A percentile compares a stretch with the other conserved stretches of the same genome.
Evolutionary conservation across 2,113 vertebrate genomes (phyloP).

Genomic region (Tragulus kanchil): DNA sequence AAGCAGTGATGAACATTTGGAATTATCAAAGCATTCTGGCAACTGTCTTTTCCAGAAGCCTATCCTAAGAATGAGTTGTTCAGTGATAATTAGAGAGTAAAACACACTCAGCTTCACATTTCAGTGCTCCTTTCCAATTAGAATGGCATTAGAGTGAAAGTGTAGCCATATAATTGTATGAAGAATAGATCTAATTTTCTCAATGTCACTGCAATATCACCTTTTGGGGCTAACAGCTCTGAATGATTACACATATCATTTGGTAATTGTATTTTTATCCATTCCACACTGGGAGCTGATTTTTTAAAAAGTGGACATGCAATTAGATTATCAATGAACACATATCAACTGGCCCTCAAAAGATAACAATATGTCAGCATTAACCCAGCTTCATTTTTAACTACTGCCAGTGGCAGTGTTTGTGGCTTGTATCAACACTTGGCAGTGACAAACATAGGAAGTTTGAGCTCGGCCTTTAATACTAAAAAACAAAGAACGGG

Average conservation of each 20-base stretch:
- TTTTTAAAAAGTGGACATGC: slow-evolving; percentile 82
- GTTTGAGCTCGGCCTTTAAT: slow-evolving; percentile 57
- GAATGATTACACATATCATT: slow-evolving; percentile 92
- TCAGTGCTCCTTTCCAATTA: slow-evolving; percentile 91
- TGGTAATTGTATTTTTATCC: slow-evolving; percentile 90
- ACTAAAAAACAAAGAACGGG: slow-evolving; percentile 40
- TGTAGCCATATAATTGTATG: slow-evolving; percentile 90
- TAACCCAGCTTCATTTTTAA: slow-evolving; percentile 75
- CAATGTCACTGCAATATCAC: slow-evolving; percentile 92
- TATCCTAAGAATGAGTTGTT: slow-evolving; percentile 88
- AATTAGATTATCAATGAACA: slow-evolving; percentile 87
- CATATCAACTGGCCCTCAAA: slow-evolving; percentile 61
- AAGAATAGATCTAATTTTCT: slow-evolving; percentile 93
- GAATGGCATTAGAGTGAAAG: slow-evolving; percentile 90
- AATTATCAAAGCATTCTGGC: slow-evolving; percentile 82
- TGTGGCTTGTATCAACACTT: slow-evolving; percentile 65
- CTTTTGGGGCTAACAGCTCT: slow-evolving; percentile 87
- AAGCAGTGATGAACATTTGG: slow-evolving; percentile 70
- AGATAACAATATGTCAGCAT: slow-evolving; percentile 74
- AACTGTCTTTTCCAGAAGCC: slow-evolving; percentile 86
- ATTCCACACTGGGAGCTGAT: slow-evolving; percentile 84
- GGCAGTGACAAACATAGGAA: slow-evolving; percentile 50
- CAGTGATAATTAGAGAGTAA: slow-evolving; percentile 90
- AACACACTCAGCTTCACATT: slow-evolving; percentile 89
- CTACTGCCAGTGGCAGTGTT: slow-evolving; percentile 41